Base-by-base conservation (phyloP, 2,888 invertebrate genomes). In the Ellobium chinense region DNA sequence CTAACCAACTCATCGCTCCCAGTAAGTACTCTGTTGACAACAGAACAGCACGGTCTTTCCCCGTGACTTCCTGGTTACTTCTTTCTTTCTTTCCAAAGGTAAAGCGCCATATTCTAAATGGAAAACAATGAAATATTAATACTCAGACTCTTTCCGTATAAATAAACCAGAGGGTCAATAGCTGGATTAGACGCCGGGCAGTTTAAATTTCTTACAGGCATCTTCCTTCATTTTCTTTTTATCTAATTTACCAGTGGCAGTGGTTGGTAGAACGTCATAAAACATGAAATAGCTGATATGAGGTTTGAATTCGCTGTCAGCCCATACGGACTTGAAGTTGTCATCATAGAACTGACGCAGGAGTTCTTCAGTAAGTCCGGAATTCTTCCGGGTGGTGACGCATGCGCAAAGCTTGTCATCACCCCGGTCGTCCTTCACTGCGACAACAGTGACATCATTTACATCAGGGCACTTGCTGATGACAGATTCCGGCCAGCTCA, bases 401-500 rank as follows among this genome's bases (percentile, higher is more conserved):
- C 78, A 78, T 62, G 78, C 78, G 62, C 63, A 78, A 18, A 70
- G 29, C 7, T 34, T 21, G 21, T 60, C 70, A 31, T 60, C 70
- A 0, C 56, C 62, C 3, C 24, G 21, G 9, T 29, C 14, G 18
- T 46, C 62, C 62, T 56, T 27, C 0, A 78, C 31, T 5, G 24
- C 70, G 2, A 70, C 24, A 18, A 78, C 63, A 12, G 31, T 12
- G 7, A 63, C 69, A 2, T 78, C 31, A 1, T 12, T 29, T 9
- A 78, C 70, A 46, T 69, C 78, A 21, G 78, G 78, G 62, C 70
- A 69, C 36, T 70, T 78, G 34, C 46, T 24, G 21, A 78, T 46
- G 0, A 78, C 46, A 4, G 39, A 12, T 60, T 78, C 78, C 27
- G 78, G 78, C 78, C 78, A 78, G 62, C 70, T 70, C 24, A 60